These are phyloP conservation scores for Pteropus alecto DNA, from an alignment of 2,113 vertebrate genomes.

Conservation along the genomic window DNA sequence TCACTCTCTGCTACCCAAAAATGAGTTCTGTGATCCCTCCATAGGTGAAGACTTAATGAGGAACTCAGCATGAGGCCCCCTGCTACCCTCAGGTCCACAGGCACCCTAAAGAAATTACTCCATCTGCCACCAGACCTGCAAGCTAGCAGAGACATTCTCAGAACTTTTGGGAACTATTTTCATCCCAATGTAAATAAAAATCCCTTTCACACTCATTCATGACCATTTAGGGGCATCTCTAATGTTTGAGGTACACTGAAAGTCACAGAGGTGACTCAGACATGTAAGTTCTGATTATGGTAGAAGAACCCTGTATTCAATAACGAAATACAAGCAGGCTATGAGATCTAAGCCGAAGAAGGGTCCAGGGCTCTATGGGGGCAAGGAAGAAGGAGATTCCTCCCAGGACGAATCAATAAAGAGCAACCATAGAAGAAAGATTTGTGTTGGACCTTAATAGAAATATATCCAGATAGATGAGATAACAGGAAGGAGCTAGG, in stretches of 20 bases:
- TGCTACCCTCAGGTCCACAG: not conserved
- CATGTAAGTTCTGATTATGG: not conserved
- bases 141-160: not conserved
- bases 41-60: not conserved
- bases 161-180: not conserved
- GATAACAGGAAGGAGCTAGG: not conserved
- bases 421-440: not conserved
- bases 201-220: not conserved
- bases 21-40: not conserved
- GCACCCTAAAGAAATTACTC: not conserved
- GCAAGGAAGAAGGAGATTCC: not conserved
- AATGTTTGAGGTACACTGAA: not conserved
- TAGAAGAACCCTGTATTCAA: not conserved
- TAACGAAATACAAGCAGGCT: not conserved
- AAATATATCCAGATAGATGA: not conserved
- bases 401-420: not conserved
- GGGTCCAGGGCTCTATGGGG: not conserved
- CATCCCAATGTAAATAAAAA: not conserved
- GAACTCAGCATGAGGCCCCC: not conserved
- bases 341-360: not conserved
- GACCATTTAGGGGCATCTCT: not conserved
- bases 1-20: not conserved
- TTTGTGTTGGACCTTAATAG: not conserved
- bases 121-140: not conserved
- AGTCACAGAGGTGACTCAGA: not conserved